Conservation (phyloP, 2,797 vertebrate species). For the Alosa sapidissima region DNA sequence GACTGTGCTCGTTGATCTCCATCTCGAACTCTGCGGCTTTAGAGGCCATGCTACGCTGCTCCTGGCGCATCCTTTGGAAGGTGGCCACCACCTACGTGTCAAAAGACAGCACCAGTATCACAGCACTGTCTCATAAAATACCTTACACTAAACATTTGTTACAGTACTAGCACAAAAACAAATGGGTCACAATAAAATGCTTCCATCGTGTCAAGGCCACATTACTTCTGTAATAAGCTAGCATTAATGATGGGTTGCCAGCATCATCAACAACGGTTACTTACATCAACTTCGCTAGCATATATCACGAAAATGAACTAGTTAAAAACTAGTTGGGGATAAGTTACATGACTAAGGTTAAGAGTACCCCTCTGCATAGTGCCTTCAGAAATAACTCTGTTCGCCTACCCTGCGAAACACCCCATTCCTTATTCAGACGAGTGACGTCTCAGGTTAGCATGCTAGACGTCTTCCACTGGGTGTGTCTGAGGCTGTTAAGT, state of each 20-base stretch:
- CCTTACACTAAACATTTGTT: neutral
- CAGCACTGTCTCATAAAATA: neutral
- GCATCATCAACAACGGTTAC: neutral
- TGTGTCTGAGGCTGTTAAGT: neutral
- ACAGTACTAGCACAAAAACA: too few relatives aligned
- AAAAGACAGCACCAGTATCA: constrained; percentile 9
- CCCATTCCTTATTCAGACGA: neutral
- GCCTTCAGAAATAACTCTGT: neutral
- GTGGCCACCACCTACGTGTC: constrained; percentile 85
- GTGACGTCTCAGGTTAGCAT: constrained; percentile 1
- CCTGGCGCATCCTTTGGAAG: constrained; percentile 91
- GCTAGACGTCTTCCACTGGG: neutral
- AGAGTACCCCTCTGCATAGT: neutral
- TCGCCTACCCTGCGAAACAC: neutral
- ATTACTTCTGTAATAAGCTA: neutral
- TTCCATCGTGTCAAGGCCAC: too few relatives aligned
- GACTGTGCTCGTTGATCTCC: constrained; percentile 91
- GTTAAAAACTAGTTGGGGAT: neutral
- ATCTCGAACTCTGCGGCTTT: constrained; percentile 91
- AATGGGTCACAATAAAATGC: too few relatives aligned
- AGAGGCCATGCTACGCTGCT: constrained; percentile 87
- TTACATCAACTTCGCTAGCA: neutral
- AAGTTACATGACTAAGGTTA: neutral
- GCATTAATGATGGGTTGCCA: neutral
- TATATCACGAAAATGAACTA: neutral